A percentile compares a stretch with the other conserved stretches of the same genome.
phyloP scores from a whole-genome alignment of 2,888 invertebrate species.

The Trypoxylon attenuatum region DNA sequence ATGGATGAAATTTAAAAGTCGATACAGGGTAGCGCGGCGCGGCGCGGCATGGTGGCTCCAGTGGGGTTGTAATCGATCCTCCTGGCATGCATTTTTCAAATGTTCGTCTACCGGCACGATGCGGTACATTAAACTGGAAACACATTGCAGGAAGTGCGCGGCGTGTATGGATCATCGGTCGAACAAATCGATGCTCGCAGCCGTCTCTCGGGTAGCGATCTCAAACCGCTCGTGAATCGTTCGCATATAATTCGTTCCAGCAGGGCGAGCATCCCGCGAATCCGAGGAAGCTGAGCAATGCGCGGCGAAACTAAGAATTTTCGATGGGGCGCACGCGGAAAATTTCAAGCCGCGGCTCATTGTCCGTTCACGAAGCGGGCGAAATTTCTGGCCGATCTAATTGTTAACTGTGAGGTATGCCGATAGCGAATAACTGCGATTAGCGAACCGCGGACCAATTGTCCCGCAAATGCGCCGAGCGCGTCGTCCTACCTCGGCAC shows the following conservation, averaged over 20 bases:
- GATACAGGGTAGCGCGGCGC: conserved; percentile 11
- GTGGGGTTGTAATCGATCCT: conserved; percentile 29
- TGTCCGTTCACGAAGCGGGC: background rate
- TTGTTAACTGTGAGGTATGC: conserved; percentile 4
- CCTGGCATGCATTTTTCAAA: conserved; percentile 44
- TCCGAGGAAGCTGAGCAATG: conserved; percentile 36
- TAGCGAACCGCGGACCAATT: no score
- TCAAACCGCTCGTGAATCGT: no score
- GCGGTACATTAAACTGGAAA: conserved; percentile 49
- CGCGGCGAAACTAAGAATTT: conserved; percentile 27
- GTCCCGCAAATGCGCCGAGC: background rate
- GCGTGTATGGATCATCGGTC: conserved; percentile 34
- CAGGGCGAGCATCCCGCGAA: conserved; percentile 33
- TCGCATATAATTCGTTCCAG: no score
- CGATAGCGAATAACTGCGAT: background rate
- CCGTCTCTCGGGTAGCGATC: no score
- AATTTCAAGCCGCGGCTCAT: background rate
- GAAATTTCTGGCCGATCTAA: conserved; percentile 8
- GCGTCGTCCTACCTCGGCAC: background rate
- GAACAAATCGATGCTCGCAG: conserved; percentile 32
- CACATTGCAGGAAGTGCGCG: conserved; percentile 39
- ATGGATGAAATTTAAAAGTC: conserved; percentile 46
- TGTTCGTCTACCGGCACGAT: conserved; percentile 33
- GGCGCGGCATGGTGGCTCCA: background rate
- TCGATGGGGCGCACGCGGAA: conserved; percentile 18